These are phyloP conservation scores for Paguma larvata DNA, from an alignment of 2,797 vertebrate species.

Conservation along the genomic window DNA sequence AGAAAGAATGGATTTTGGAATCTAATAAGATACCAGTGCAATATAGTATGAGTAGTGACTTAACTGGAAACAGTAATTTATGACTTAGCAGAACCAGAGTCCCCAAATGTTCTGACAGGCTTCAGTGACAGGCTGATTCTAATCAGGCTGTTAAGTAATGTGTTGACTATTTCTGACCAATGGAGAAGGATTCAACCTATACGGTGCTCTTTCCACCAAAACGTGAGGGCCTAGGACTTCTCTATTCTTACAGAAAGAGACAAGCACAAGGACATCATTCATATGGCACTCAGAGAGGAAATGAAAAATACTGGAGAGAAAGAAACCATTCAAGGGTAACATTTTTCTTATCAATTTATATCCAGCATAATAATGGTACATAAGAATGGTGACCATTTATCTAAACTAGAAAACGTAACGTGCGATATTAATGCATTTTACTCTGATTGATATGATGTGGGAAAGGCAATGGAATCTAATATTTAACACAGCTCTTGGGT, in stretches of 20 bases:
- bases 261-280: background rate
- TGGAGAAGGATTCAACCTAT: background rate
- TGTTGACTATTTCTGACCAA: background rate
- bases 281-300: background rate
- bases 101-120: background rate
- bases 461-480: background rate
- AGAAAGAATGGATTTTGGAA: background rate
- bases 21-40: background rate
- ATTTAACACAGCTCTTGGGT: background rate
- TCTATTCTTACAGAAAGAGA: background rate
- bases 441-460: background rate
- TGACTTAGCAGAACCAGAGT: background rate
- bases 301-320: background rate
- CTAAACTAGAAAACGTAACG: background rate
- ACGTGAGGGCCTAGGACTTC: background rate
- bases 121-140: background rate
- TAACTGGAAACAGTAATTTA: background rate
- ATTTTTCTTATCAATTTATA: background rate
- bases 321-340: background rate
- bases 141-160: background rate
- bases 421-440: background rate
- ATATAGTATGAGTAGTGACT: background rate
- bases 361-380: background rate
- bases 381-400: background rate
- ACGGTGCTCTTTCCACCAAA: background rate